phyloP scores from a whole-genome alignment of 2,888 invertebrate genomes.

The Mesoligia furuncula region DNA sequence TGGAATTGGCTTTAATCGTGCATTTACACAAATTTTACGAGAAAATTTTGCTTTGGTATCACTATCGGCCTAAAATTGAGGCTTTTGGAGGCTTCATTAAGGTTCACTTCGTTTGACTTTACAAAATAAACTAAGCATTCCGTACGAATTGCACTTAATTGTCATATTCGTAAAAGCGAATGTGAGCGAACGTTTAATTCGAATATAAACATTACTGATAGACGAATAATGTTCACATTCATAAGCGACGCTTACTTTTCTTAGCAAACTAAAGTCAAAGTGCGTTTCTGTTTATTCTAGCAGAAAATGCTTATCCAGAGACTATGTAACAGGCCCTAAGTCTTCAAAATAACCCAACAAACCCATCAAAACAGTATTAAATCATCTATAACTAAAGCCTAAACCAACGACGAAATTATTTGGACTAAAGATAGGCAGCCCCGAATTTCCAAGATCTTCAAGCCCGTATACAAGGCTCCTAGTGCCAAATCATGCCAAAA shows the following conservation, averaged over 20 bases:
- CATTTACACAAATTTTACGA: background rate
- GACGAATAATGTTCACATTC: background rate
- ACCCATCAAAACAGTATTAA: background rate
- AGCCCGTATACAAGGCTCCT: conserved; percentile 17
- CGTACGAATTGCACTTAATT: background rate
- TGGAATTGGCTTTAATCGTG: conserved; percentile 12
- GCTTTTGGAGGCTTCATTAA: background rate
- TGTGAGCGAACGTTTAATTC: background rate
- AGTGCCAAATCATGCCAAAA: conserved; percentile 52
- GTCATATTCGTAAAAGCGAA: background rate
- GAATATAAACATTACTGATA: background rate
- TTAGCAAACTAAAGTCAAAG: background rate
- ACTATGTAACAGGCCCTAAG: no score
- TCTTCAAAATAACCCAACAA: background rate
- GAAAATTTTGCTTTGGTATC: background rate
- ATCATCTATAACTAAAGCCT: conserved; percentile 25
- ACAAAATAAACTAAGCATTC: background rate
- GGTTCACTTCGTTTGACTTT: background rate
- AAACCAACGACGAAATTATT: conserved; percentile 28
- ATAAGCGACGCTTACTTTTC: background rate
- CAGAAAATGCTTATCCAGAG: background rate
- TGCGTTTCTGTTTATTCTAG: background rate
- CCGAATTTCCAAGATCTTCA: conserved; percentile 17
- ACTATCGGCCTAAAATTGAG: background rate
- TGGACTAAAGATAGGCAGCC: background rate